These are phyloP conservation scores for Varecia variegata DNA, from an alignment of 2,797 vertebrate species.

Conservation along the genomic window DNA sequence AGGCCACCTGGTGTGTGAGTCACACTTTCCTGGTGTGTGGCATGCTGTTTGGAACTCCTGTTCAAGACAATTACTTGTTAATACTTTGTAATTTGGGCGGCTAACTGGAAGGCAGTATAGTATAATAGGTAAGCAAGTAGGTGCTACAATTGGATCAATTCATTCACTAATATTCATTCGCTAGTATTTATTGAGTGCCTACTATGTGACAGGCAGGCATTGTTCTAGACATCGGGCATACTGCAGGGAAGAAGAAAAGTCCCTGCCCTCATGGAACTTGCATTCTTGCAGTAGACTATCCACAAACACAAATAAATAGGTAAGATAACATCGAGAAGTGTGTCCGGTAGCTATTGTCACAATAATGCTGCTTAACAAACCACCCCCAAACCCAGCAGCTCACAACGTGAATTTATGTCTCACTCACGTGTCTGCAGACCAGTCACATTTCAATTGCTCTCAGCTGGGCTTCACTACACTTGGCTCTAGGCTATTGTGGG, in stretches of 20 bases:
- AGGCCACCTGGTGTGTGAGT: not conserved
- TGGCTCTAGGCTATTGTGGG: not conserved
- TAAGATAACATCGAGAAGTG: not conserved
- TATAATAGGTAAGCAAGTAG: not conserved
- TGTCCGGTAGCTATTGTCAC: not conserved
- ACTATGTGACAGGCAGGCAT: not conserved
- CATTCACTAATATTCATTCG: not conserved
- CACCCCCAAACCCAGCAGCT: not conserved
- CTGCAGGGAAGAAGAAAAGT: not conserved
- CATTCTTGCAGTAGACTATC: not conserved
- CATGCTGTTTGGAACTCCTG: not conserved
- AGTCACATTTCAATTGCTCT: not conserved
- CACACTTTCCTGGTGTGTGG: not conserved
- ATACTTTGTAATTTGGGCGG: not conserved
- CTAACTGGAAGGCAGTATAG: not conserved
- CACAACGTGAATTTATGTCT: not conserved
- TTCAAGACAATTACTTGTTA: not conserved
- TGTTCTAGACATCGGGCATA: not conserved
- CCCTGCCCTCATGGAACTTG: not conserved
- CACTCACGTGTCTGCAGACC: not conserved
- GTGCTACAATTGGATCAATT: not conserved
- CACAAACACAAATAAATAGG: not conserved
- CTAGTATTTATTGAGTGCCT: not conserved
- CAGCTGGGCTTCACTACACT: not conserved
- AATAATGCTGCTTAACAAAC: not conserved